Percentiles rank a stretch among this genome's conserved stretches.
These are phyloP conservation scores for Papilio polytes DNA, from an alignment of 1,140 invertebrate genomes.

Conservation along the genomic window DNA sequence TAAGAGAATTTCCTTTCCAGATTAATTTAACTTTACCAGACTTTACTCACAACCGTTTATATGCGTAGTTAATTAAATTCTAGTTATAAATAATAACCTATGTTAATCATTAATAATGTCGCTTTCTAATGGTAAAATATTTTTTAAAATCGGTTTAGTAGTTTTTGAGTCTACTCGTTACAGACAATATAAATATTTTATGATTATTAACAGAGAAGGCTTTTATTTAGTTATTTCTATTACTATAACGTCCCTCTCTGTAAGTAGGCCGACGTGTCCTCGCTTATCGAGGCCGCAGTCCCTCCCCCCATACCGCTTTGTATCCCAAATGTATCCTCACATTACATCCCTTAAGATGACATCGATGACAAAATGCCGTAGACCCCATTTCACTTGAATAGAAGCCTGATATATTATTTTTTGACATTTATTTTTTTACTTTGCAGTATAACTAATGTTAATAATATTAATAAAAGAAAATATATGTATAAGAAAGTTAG, in stretches of 20 bases:
- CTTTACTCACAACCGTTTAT: too few species aligned
- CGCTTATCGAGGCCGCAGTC: conserved; percentile 12
- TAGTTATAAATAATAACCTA: too few species aligned
- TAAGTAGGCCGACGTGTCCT: not conserved
- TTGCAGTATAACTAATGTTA: too few species aligned
- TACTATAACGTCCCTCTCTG: not conserved
- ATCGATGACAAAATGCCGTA: conserved; percentile 8
- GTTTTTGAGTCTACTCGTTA: too few species aligned
- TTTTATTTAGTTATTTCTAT: not conserved
- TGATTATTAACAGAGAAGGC: not conserved
- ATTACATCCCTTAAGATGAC: conserved; percentile 15
- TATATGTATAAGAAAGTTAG: too few species aligned
- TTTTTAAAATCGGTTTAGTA: too few species aligned
- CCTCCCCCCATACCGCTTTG: not conserved
- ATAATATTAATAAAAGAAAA: not conserved
- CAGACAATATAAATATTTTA: too few species aligned
- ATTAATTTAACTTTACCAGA: too few species aligned
- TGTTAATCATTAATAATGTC: too few species aligned
- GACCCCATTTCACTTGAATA: not conserved
- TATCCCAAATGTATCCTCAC: conserved; percentile 7
- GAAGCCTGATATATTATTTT: not conserved
- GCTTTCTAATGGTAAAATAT: too few species aligned
- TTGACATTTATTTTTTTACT: not conserved
- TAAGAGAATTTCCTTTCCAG: too few species aligned
- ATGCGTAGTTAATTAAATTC: too few species aligned